Conservation (phyloP, 1,140 invertebrate species). For the Bombus confusus region DNA sequence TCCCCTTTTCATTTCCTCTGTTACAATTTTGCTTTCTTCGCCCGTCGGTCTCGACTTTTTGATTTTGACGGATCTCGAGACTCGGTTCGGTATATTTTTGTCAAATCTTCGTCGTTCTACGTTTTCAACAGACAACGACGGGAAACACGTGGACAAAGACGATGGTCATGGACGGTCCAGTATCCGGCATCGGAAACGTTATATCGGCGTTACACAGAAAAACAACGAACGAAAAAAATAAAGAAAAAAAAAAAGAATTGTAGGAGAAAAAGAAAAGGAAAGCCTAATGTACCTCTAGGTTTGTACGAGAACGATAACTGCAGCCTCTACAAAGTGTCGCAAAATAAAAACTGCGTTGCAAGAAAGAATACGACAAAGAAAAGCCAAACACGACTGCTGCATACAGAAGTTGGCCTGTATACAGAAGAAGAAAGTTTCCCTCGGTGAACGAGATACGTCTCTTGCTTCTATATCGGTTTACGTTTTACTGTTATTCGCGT, state of each 20-base stretch:
- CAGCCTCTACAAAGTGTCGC: slow-evolving; percentile 58
- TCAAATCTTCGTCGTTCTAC: fast-evolving
- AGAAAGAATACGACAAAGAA: slow-evolving; percentile 49
- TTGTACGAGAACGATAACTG: slow-evolving; percentile 59
- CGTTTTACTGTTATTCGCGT: background rate
- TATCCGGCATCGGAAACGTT: slow-evolving; percentile 68
- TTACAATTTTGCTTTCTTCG: no score
- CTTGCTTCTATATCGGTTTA: background rate
- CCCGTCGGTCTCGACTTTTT: background rate
- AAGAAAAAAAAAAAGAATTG: slow-evolving; percentile 11
- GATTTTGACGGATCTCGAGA: background rate
- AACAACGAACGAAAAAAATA: slow-evolving; percentile 17
- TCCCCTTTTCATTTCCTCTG: background rate
- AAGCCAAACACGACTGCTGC: slow-evolving; percentile 37
- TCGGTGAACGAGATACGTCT: background rate
- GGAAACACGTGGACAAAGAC: background rate
- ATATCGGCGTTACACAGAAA: slow-evolving; percentile 32
- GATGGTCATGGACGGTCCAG: slow-evolving; percentile 77
- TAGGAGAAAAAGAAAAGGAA: slow-evolving; percentile 55
- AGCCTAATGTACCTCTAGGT: slow-evolving; percentile 58
- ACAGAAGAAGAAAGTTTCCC: background rate
- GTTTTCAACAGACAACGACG: background rate
- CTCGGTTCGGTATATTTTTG: background rate
- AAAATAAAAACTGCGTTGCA: slow-evolving; percentile 52
- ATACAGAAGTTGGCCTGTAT: background rate